These are phyloP conservation scores for Pollenia angustigena DNA, from an alignment of 2,888 invertebrate genomes.

Conservation along the genomic window DNA sequence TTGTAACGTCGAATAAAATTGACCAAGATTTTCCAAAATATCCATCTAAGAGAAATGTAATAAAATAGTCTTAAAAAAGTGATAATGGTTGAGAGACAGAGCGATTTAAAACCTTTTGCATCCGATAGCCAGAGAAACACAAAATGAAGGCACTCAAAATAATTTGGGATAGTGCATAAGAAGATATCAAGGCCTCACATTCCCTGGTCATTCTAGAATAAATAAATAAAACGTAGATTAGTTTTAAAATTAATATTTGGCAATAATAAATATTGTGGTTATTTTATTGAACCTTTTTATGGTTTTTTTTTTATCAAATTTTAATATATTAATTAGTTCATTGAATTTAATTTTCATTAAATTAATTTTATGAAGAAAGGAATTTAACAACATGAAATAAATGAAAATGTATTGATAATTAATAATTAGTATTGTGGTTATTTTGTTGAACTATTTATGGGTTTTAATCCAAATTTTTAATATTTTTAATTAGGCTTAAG, in stretches of 20 bases:
- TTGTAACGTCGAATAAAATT: conserved; percentile 76
- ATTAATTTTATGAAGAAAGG: no score
- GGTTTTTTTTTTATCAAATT: no score
- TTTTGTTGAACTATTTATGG: no score
- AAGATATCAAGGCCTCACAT: conserved; percentile 76
- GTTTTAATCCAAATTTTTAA: no score
- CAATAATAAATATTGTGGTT: no score
- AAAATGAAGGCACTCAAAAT: conserved; percentile 79
- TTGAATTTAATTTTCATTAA: no score
- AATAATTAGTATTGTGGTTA: no score
- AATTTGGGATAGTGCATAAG: conserved; percentile 78
- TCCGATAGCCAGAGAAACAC: conserved; percentile 79
- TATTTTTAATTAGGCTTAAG: no score
- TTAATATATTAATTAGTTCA: no score
- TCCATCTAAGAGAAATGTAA: conserved; percentile 65
- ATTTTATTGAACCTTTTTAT: no score
- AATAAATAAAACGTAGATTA: not conserved
- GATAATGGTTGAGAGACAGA: not conserved
- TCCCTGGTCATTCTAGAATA: conserved; percentile 50
- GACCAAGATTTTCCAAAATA: conserved; percentile 72
- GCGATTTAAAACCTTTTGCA: conserved; percentile 74
- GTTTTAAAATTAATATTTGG: not conserved
- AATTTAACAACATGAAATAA: no score
- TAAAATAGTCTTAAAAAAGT: not conserved
- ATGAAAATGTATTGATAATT: no score